Evolutionary conservation across 2,888 invertebrate genomes (phyloP).

Genomic region (Rotaria magnacalcarata): DNA sequence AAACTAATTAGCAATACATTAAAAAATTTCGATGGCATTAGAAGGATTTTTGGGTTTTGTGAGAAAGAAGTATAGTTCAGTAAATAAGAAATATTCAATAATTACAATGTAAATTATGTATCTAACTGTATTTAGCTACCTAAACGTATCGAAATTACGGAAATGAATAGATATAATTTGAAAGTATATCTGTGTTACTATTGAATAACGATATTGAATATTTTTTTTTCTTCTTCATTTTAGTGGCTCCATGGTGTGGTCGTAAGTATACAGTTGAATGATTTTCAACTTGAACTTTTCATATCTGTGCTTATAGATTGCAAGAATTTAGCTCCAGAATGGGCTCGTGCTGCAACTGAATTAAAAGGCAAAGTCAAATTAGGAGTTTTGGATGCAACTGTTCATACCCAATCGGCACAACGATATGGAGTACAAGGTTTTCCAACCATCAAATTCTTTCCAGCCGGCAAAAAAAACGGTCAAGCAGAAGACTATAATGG

Average conservation of each 20-base stretch:
- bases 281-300: background rate
- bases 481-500: conserved; percentile 45
- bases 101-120: background rate
- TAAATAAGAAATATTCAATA: background rate
- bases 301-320: conserved; percentile 64
- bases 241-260: conserved; percentile 71
- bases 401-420: conserved; percentile 74
- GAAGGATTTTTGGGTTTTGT: too few relatives aligned
- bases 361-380: conserved; percentile 88
- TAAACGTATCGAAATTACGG: background rate
- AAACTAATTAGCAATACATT: too few relatives aligned
- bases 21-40: too few relatives aligned
- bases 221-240: background rate
- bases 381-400: conserved; percentile 91
- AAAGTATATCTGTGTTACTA: too few relatives aligned
- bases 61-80: too few relatives aligned
- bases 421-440: conserved; percentile 66
- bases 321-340: conserved; percentile 89
- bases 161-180: background rate
- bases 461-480: conserved; percentile 37
- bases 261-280: conserved; percentile 54
- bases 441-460: conserved; percentile 46
- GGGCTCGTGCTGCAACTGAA: conserved; percentile 87
- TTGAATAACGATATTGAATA: background rate
- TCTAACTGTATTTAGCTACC: background rate